These are phyloP conservation scores for Drosophila anomelani DNA, from an alignment of 2,888 invertebrate species.

Conservation along the genomic window DNA sequence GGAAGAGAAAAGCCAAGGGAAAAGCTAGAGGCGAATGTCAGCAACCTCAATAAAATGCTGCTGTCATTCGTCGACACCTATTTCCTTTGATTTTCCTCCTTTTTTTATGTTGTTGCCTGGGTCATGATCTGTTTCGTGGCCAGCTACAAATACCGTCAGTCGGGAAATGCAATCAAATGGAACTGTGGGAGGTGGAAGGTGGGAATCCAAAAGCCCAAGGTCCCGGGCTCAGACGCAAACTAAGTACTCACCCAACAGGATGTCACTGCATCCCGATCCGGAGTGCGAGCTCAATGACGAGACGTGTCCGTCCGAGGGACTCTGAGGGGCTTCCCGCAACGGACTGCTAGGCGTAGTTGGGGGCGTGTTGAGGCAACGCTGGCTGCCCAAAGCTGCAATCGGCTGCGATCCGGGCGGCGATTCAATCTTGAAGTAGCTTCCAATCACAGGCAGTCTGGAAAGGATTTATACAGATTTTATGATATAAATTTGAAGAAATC, in stretches of 20 bases:
- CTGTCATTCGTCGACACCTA: conserved; percentile 77
- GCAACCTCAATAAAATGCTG: conserved; percentile 82
- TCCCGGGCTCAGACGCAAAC: neutral
- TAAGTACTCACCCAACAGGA: conserved; percentile 80
- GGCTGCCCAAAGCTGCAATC: conserved; percentile 48
- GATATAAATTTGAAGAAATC: neutral
- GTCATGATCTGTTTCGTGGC: conserved; percentile 82
- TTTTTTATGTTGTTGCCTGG: conserved; percentile 67
- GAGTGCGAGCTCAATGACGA: conserved; percentile 83
- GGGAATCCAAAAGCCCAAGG: conserved; percentile 1
- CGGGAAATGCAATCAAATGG: conserved; percentile 21
- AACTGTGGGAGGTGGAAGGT: neutral
- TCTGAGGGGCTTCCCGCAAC: conserved; percentile 79
- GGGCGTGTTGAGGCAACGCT: conserved; percentile 77
- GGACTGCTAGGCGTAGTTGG: conserved; percentile 82
- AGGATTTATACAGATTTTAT: neutral
- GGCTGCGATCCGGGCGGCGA: conserved; percentile 33
- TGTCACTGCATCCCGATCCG: conserved; percentile 83
- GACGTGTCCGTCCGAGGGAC: conserved; percentile 83
- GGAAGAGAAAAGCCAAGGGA: conserved; percentile 35
- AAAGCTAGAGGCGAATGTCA: conserved; percentile 66
- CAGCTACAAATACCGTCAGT: conserved; percentile 65
- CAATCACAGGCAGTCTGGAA: conserved; percentile 40
- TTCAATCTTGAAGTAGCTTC: conserved; percentile 58
- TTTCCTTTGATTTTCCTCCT: conserved; percentile 54